A percentile compares a stretch with the other conserved stretches of the same genome.
phyloP scores from a whole-genome alignment of 2,888 invertebrate genomes.

The Drosophila colorata region DNA sequence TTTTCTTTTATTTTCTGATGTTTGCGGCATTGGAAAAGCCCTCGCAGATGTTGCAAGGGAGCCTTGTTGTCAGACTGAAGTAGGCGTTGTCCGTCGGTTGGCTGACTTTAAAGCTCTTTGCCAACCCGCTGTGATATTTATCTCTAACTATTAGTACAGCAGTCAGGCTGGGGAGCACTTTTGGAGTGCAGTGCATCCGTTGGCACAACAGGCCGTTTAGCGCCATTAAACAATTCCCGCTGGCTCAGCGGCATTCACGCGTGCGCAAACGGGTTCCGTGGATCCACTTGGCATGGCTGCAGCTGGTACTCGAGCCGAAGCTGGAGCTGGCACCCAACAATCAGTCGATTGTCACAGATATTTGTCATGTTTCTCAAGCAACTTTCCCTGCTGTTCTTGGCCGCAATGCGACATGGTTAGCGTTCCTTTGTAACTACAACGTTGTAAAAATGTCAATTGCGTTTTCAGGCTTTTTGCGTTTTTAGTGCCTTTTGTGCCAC shows the following conservation, averaged over 20 bases:
- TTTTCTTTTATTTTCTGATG: constrained; percentile 15
- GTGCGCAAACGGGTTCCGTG: constrained; percentile 73
- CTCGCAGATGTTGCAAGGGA: constrained; percentile 19
- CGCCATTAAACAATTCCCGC: constrained; percentile 79
- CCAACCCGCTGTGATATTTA: constrained; percentile 71
- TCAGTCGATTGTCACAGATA: constrained; percentile 81
- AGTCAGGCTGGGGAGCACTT: constrained; percentile 54
- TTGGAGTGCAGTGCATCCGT: constrained; percentile 43
- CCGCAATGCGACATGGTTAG: constrained; percentile 53
- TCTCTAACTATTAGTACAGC: constrained; percentile 71
- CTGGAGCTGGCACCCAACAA: constrained; percentile 57
- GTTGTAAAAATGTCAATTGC: constrained; percentile 82
- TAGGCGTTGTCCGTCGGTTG: constrained; percentile 57
- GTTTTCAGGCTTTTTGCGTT: constrained; percentile 46
- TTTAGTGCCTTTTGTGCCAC: constrained; percentile 49
- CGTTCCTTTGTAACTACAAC: constrained; percentile 64
- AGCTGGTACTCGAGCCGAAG: constrained; percentile 5
- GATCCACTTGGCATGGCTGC: constrained; percentile 9
- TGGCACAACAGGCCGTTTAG: constrained; percentile 78
- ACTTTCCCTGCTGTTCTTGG: constrained; percentile 76
- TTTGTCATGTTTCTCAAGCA: constrained; percentile 75
- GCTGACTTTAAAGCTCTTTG: constrained; percentile 28
- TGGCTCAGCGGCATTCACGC: constrained; percentile 81
- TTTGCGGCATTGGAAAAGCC: constrained; percentile 18
- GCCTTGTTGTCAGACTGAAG: constrained; percentile 19